phyloP scores from a whole-genome alignment of 2,888 invertebrate species.

The Stenodera caucasica region DNA sequence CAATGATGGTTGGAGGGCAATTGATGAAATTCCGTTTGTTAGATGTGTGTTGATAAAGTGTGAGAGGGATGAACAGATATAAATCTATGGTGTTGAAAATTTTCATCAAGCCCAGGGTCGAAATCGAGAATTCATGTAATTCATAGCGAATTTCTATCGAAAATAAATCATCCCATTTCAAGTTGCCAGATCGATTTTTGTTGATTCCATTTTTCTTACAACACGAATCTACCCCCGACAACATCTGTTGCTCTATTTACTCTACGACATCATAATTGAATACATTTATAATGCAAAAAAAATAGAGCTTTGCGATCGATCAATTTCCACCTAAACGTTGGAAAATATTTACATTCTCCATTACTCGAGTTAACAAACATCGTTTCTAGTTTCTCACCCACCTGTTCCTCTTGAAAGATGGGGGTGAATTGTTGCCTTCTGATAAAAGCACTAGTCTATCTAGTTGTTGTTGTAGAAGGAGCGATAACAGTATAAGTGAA shows the following conservation, averaged over 20 bases:
- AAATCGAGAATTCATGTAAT: too few species aligned
- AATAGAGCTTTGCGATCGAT: not conserved
- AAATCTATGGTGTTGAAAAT: too few species aligned
- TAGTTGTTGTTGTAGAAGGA: not conserved
- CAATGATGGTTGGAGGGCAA: not conserved
- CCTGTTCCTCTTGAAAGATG: not conserved
- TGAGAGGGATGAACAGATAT: not conserved
- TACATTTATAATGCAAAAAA: too few species aligned
- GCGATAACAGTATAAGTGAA: not conserved
- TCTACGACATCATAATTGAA: not conserved
- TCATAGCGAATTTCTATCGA: too few species aligned
- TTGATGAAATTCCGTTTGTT: not conserved
- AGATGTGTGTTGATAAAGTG: not conserved
- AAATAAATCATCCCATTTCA: not conserved
- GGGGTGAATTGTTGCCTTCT: not conserved
- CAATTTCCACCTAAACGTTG: not conserved
- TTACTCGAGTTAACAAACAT: not conserved
- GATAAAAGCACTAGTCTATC: not conserved
- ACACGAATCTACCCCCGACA: not conserved
- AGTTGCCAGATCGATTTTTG: not conserved
- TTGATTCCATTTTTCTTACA: too few species aligned
- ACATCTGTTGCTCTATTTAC: constrained; percentile 1
- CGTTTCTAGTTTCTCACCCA: not conserved
- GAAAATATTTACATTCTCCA: not conserved
- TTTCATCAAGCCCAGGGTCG: too few species aligned